A percentile compares a stretch with the other conserved stretches of the same genome.
Evolutionary conservation across 1,140 invertebrate species (phyloP).

Genomic region (Odontomachus brunneus): DNA sequence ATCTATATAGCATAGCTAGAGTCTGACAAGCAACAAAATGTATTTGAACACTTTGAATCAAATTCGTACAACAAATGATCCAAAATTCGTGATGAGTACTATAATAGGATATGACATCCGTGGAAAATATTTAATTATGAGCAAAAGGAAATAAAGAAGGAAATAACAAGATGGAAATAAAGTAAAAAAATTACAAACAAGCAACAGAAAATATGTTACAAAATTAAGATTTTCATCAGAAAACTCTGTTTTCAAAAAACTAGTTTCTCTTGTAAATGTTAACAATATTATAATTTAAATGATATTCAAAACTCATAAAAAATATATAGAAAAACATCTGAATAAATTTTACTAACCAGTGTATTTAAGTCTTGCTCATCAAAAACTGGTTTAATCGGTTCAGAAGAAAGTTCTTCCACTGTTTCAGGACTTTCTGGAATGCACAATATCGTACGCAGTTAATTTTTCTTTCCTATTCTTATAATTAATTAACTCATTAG

Average conservation of each 20-base stretch:
- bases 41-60: no score
- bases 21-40: no score
- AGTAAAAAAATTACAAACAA: no score
- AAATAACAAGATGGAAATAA: no score
- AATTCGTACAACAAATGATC: no score
- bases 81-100: no score
- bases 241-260: no score
- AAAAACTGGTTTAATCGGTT: slow-evolving; percentile 87
- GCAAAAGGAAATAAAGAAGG: no score
- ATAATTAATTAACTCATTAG: slow-evolving; percentile 1
- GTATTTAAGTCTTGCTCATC: slow-evolving; percentile 87
- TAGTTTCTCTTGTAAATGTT: background rate
- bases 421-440: slow-evolving; percentile 80
- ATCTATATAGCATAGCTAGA: no score
- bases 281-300: slow-evolving; percentile 30
- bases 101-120: no score
- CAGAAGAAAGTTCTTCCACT: slow-evolving; percentile 75
- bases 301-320: background rate
- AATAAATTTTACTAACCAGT: slow-evolving; percentile 81
- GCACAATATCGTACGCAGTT: background rate
- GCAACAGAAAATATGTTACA: background rate
- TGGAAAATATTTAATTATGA: no score
- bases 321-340: background rate
- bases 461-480: background rate
- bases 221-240: background rate